Evolutionary conservation across 2,888 invertebrate genomes (phyloP).

Genomic region (Helicoverpa assulta): DNA sequence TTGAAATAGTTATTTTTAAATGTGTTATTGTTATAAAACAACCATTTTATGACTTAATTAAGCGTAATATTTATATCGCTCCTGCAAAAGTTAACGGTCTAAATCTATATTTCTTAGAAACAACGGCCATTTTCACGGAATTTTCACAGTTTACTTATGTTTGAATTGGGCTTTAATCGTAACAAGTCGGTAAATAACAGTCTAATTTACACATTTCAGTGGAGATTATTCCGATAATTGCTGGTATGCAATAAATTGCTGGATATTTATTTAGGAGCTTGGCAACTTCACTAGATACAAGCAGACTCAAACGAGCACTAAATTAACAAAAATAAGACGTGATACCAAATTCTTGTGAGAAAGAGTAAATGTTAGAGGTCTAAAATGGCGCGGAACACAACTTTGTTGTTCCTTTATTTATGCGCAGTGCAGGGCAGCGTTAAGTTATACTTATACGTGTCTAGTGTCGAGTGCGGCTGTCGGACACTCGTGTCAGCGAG

Average conservation of each 20-base stretch:
- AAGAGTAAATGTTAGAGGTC: conserved; percentile 44
- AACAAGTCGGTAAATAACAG: conserved; percentile 29
- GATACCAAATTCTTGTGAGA: conserved; percentile 45
- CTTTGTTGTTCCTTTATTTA: conserved; percentile 56
- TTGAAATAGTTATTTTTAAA: conserved; percentile 48
- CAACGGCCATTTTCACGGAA: conserved; percentile 23
- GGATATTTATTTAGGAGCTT: conserved; percentile 32
- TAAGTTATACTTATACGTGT: conserved; percentile 55
- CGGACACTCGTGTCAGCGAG: conserved; percentile 62
- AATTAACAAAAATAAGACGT: conserved; percentile 44
- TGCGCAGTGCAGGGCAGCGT: conserved; percentile 36
- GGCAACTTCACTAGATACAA: conserved; percentile 23
- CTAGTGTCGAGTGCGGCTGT: conserved; percentile 56
- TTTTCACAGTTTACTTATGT: conserved; percentile 31
- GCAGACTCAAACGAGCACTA: conserved; percentile 23
- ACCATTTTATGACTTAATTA: conserved; percentile 59
- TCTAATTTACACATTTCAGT: conserved; percentile 32
- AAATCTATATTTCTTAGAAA: conserved; percentile 46
- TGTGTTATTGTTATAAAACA: conserved; percentile 54
- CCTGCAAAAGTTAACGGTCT: conserved; percentile 39
- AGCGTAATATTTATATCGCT: conserved; percentile 59
- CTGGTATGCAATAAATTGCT: conserved; percentile 27
- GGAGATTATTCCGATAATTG: conserved; percentile 31
- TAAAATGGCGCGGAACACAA: conserved; percentile 46
- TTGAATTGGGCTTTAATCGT: conserved; percentile 31